phyloP scores from a whole-genome alignment of 2,113 vertebrate genomes.

The Orthonyx spaldingii region DNA sequence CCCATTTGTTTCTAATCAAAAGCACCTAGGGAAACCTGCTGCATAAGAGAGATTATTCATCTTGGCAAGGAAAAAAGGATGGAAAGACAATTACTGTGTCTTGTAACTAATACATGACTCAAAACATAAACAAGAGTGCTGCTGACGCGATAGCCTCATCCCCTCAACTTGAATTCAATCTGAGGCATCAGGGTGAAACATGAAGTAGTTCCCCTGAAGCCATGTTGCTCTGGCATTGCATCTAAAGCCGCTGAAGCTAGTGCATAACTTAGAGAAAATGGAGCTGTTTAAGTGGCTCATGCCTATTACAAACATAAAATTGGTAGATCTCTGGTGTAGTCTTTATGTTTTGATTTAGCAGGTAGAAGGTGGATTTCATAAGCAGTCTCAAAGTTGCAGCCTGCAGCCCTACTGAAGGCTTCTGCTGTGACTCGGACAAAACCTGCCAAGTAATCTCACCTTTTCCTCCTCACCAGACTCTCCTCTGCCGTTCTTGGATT shows the following conservation, averaged over 20 bases:
- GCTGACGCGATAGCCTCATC: conserved; percentile 13
- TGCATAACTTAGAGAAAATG: neutral
- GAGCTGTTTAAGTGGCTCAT: neutral
- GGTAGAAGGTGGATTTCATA: neutral
- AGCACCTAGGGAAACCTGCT: neutral
- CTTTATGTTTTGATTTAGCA: neutral
- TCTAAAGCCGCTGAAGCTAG: neutral
- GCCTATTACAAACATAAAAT: neutral
- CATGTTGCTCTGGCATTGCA: neutral
- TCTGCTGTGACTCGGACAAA: neutral
- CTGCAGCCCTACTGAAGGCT: neutral
- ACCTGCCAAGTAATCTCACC: neutral
- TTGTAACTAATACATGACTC: conserved; percentile 47
- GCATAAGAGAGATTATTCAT: neutral
- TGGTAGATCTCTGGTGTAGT: neutral
- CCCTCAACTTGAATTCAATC: neutral
- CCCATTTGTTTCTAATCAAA: conserved; percentile 6
- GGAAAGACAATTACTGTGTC: conserved; percentile 39
- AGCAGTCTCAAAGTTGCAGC: neutral
- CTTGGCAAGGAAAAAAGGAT: neutral
- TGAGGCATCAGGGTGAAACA: neutral
- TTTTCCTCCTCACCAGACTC: neutral
- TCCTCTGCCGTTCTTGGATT: neutral
- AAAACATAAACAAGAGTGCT: conserved; percentile 35
- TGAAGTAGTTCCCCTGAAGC: neutral